These are phyloP conservation scores for Amphilophus citrinellus DNA, from an alignment of 2,113 vertebrate species.

Conservation along the genomic window DNA sequence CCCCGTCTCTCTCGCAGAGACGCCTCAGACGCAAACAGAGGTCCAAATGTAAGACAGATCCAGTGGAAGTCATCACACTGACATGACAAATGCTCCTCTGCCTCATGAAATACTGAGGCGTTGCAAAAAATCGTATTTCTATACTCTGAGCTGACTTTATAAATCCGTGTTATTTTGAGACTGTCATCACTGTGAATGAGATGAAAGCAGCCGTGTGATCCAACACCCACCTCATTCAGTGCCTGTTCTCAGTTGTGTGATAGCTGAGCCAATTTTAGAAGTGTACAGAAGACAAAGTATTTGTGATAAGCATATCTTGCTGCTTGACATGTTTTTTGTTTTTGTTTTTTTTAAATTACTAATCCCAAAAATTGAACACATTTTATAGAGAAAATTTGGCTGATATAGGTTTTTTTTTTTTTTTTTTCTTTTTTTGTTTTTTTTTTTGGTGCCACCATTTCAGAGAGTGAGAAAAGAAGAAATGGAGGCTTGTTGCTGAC, in stretches of 20 bases:
- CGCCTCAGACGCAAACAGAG: conserved; percentile 78
- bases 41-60: conserved; percentile 66
- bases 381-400: conserved; percentile 22
- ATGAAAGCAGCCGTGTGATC: conserved; percentile 66
- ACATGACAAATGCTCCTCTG: conserved; percentile 65
- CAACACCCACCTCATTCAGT: conserved; percentile 69
- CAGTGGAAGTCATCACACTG: conserved; percentile 78
- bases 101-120: conserved; percentile 35
- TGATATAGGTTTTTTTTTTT: not conserved
- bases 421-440: not conserved
- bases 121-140: conserved; percentile 16
- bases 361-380: conserved; percentile 55
- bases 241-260: conserved; percentile 67
- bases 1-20: conserved; percentile 59
- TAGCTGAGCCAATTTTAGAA: conserved; percentile 64
- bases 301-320: conserved; percentile 59
- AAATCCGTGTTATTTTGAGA: conserved; percentile 49
- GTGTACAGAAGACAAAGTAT: conserved; percentile 51
- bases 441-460: conserved; percentile 4
- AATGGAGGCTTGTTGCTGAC: conserved; percentile 12
- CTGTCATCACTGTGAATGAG: conserved; percentile 77
- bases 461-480: conserved; percentile 3
- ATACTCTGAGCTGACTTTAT: conserved; percentile 42
- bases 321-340: conserved; percentile 42
- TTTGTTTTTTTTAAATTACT: conserved; percentile 10